Base-by-base conservation (phyloP, 2,888 invertebrate genomes). In the Mythimna impura region DNA sequence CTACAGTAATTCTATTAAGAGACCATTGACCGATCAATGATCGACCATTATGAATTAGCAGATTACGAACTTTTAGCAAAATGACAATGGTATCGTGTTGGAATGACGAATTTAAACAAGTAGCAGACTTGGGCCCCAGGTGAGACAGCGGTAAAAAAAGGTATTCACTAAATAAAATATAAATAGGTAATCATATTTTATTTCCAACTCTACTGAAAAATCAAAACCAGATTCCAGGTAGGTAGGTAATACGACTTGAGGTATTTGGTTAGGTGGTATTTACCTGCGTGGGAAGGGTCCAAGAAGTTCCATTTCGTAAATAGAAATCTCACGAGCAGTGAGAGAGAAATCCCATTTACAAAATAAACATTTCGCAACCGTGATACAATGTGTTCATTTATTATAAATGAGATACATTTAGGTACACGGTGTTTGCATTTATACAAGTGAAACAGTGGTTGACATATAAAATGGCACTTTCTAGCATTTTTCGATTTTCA, bases 311-410 rank as follows among this genome's bases (percentile, higher is more conserved):
- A 54, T 77, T 65, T 66, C 57, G 62, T 47, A 66, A 71, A 76
- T 66, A 63, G 52, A 79, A 79, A 63, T 66, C 57, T 72, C 43
- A 47, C 25, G 40, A 60, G 34, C 50, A 30, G 50, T 43, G 36
- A 61, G 30, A 72, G 65, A 30, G 73, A 47, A 80, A 73, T 30
- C 36, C 30, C 47, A 73, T 80, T 73, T 66, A 80, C 25, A 58
- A 64, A 73, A 66, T 73, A 63, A 66, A 80, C 57, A 58, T 57
- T 54, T 57, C 66, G 66, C 17, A 54, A 8, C 36, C 36, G 47
- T 79, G 43, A 43, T 20, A 62, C 61, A 64, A 47, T 64, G 36
- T 22, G 47, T 25, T 4, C 17, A 69, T 76, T 47, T 66, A 66
- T 72, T 62, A 64, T 47, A 30, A 43, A 34, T 65, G 17, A 30